Evolutionary conservation across 2,113 vertebrate genomes (phyloP), one percentile per base, ranked within the genome.

Genomic region (Sciurus niger): DNA sequence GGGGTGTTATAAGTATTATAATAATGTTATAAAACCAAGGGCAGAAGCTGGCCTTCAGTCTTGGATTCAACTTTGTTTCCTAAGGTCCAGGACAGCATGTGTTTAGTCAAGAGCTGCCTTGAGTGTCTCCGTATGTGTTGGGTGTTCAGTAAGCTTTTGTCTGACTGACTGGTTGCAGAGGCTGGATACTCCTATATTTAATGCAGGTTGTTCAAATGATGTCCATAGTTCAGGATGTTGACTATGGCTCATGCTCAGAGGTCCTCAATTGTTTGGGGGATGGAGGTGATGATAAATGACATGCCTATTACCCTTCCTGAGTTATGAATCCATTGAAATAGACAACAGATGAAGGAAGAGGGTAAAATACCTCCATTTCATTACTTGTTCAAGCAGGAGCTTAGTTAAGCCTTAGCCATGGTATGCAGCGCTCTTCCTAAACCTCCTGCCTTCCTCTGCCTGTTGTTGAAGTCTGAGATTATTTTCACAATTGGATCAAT

Each of bases 401-500:
- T 30, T 6, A 34, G 77, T 25, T 4, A 55, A 25, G 37, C 73
- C 10, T 74, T 88, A 72, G n/a, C 51, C 63, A 3, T 30, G 22
- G 4, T 4, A 32, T 30, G 70, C 4, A 43, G 2, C 70, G 48
- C 17, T 22, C 37, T 89, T 90, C 12, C 43, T 58, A 48, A 74
- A 34, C 30, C 22, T 65, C 30, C 46, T 89, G 28, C 20, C 4
- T 85, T 12, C 4, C 13, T 10, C 25, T 37, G 2, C 4, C 2
- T 8, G 1, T 72, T 30, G 37, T 43, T 89, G 72, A 68, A 67
- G 16, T 83, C 34, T 65, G 89, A 34, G 6, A 12, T 30, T 83
- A 17, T 74, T 76, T 67, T 60, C 40, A 94, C 51, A 72, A 93
- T 51, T 43, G 11, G 16, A 89, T 92, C 58, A 84, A 93, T 92